phyloP scores from a whole-genome alignment of 1,140 invertebrate species.

The Saccostrea cuccullata region DNA sequence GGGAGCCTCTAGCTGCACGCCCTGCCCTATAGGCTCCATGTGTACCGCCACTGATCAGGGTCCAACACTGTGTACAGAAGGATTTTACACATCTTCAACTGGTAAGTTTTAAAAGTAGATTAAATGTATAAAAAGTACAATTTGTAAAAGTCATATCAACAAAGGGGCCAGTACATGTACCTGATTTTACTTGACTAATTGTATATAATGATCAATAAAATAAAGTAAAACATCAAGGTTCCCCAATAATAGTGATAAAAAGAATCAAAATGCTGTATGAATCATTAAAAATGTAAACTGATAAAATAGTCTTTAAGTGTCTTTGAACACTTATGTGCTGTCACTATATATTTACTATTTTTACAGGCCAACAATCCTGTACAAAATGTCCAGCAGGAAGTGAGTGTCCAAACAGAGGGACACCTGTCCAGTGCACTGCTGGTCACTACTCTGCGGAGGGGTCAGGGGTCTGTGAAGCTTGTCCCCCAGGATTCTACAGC shows the following conservation, averaged over 20 bases:
- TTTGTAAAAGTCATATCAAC: too few species aligned
- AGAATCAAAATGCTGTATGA: too few species aligned
- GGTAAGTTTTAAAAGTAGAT: conserved; percentile 46
- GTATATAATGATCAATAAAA: too few species aligned
- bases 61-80: conserved; percentile 71
- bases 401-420: conserved; percentile 63
- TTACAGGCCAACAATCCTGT: conserved; percentile 63
- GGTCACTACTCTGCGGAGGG: conserved; percentile 65
- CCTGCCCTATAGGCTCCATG: conserved; percentile 73
- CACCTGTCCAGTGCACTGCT: conserved; percentile 59
- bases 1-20: conserved; percentile 63
- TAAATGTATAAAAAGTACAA: too few species aligned
- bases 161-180: too few species aligned
- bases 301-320: too few species aligned
- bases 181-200: too few species aligned
- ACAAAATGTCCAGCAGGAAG: conserved; percentile 68
- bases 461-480: conserved; percentile 58
- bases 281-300: too few species aligned
- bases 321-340: too few species aligned
- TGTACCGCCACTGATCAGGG: conserved; percentile 68
- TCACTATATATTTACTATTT: neutral
- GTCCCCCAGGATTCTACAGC: conserved; percentile 65
- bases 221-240: too few species aligned
- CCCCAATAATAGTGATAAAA: too few species aligned
- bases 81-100: conserved; percentile 67